These are phyloP conservation scores for Colinus virginianus DNA, from an alignment of 2,113 vertebrate species.

Conservation along the genomic window DNA sequence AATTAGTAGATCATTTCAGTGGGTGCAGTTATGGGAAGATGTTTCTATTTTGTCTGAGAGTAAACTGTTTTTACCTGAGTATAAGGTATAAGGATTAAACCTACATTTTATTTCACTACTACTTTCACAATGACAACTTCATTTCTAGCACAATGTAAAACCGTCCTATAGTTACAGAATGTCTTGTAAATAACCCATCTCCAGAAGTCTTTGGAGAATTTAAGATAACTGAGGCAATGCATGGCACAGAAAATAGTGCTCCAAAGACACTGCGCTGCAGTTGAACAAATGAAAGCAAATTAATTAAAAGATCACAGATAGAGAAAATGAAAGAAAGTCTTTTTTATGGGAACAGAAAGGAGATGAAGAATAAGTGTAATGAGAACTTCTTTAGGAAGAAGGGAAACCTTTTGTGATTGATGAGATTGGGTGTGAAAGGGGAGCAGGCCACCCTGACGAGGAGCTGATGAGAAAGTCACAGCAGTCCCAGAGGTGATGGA, in stretches of 20 bases:
- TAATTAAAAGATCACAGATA: slow-evolving; percentile 45
- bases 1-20: background rate
- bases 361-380: background rate
- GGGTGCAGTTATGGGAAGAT: background rate
- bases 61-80: background rate
- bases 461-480: accelerated
- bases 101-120: background rate
- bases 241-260: background rate
- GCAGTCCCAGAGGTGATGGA: background rate
- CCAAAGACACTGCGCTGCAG: background rate
- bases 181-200: slow-evolving; percentile 36
- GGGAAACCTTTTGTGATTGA: background rate
- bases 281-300: slow-evolving; percentile 5
- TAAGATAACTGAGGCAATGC: background rate
- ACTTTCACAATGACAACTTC: background rate
- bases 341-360: background rate
- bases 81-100: background rate
- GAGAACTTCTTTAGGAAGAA: background rate
- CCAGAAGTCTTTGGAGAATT: slow-evolving; percentile 10
- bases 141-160: slow-evolving; percentile 21
- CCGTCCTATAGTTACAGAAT: background rate
- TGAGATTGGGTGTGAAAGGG: background rate
- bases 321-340: background rate
- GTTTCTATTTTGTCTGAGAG: background rate
- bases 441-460: accelerated